Base-by-base conservation (phyloP, 2,888 invertebrate genomes). In the Cephus pulcher region DNA sequence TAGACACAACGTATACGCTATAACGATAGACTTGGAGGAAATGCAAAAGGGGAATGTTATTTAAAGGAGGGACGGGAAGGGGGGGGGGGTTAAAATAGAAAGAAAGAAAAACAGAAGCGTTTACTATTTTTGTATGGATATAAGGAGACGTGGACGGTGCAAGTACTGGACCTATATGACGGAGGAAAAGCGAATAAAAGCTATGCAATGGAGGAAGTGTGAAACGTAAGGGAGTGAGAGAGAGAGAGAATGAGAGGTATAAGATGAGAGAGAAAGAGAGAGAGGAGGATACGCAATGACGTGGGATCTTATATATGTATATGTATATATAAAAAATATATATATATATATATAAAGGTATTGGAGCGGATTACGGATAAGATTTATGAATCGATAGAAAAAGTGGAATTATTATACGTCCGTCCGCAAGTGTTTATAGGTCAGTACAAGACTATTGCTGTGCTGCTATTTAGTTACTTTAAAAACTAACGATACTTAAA, bases 401-500 rank as follows among this genome's bases (percentile, higher is more conserved):
- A 79, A 74, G 73, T 83, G 77, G 86, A 89, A 87, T 89, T 88
- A 56, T 56, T 56, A 56, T 56, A 56, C 88, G 89, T 91, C 90
- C 91, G 90, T 90, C 90, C 90, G 90, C 90, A 89, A 89, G 87
- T 91, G 89, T 88, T 91, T 91, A 91, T 91, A 91, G 91, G 91
- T 91, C 91, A 91, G 91, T 91, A 91, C 91, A 88, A 90, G 91
- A 91, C 91, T 91, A 91, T 56, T 90, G 88, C 88, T 91, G 89
- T 91, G 89, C 90, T 88, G 90, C 90, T 90, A 89, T 89, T 88
- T 73, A 87, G 87, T 88, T 88, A 88, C 82, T 86, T 86, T 86
- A 83, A 82, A 40, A 87, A 83, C 78, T 86, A 85, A 85, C 84
- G 84, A 78, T 84, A 84, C 79, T 80, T 79, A 81, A 78, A 75